Conservation (phyloP, 1,140 invertebrate species). For the Thrips palmi region DNA sequence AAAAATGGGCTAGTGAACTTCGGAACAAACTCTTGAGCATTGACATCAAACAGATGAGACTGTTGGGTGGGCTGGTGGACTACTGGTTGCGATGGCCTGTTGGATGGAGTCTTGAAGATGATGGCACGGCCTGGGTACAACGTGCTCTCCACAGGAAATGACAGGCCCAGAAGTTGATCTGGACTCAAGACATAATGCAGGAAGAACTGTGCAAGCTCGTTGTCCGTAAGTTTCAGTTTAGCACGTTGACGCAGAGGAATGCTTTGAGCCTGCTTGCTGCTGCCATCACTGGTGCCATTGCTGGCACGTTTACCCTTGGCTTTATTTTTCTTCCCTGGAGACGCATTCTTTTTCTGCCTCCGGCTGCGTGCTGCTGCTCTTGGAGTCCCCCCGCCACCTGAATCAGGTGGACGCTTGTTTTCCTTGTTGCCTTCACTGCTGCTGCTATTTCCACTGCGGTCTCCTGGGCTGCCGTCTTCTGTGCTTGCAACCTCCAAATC, state of each 20-base stretch:
- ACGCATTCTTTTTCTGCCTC: conserved; percentile 27
- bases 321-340: conserved; percentile 21
- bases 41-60: conserved; percentile 29
- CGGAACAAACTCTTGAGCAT: conserved; percentile 44
- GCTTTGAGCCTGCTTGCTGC: conserved; percentile 10
- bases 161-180: conserved; percentile 43
- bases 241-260: no score
- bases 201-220: conserved; percentile 25
- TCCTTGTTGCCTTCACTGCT: conserved; percentile 20
- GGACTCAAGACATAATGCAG: conserved; percentile 38
- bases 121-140: conserved; percentile 36
- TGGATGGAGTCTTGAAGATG: conserved; percentile 27
- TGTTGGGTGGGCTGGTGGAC: not conserved
- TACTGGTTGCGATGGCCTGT: conserved; percentile 13
- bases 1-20: conserved; percentile 13
- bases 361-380: conserved; percentile 18
- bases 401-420: no score
- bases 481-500: conserved; percentile 6
- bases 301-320: conserved; percentile 13
- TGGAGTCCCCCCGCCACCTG: no score
- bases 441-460: conserved; percentile 18
- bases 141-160: conserved; percentile 48
- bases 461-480: conserved; percentile 16
- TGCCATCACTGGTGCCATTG: conserved; percentile 14
- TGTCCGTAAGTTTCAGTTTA: conserved; percentile 24